phyloP scores from a whole-genome alignment of 2,888 invertebrate genomes.

The Drosophila histrio region DNA sequence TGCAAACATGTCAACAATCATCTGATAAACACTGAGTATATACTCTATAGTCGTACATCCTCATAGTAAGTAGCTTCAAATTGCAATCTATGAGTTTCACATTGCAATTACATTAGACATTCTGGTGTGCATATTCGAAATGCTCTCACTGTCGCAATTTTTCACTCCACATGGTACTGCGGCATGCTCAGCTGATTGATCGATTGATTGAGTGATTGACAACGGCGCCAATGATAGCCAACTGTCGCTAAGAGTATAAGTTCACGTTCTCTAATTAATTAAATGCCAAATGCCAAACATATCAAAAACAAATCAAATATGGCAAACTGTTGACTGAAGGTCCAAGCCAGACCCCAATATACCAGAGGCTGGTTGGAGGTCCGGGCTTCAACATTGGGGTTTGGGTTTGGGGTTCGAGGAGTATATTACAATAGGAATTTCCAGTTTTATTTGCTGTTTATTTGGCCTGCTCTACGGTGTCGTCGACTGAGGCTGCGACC shows the following conservation, averaged over 20 bases:
- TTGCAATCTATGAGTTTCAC: conserved; percentile 2
- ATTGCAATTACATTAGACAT: conserved; percentile 41
- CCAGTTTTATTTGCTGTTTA: conserved; percentile 41
- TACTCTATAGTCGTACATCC: conserved; percentile 1
- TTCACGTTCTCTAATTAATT: conserved; percentile 74
- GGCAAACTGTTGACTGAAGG: conserved; percentile 17
- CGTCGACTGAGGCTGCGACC: conserved; percentile 63
- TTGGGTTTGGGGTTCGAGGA: conserved; percentile 10
- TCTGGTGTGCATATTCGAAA: conserved; percentile 60
- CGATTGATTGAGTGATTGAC: conserved; percentile 75
- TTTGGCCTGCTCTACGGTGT: conserved; percentile 35
- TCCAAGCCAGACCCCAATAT: neutral
- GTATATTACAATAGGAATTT: conserved; percentile 67
- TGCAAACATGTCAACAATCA: neutral
- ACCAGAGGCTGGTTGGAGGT: neutral
- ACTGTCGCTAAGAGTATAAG: conserved; percentile 39
- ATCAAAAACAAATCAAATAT: conserved; percentile 56
- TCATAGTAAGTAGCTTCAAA: conserved; percentile 19
- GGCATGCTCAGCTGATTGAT: conserved; percentile 69
- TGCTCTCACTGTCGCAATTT: conserved; percentile 63
- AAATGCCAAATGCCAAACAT: conserved; percentile 60
- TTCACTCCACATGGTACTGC: conserved; percentile 71
- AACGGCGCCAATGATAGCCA: conserved; percentile 73
- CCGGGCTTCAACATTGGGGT: neutral
- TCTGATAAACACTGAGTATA: neutral